Conservation (phyloP, 2,797 vertebrate species). For the Toxotes lorentzi region DNA sequence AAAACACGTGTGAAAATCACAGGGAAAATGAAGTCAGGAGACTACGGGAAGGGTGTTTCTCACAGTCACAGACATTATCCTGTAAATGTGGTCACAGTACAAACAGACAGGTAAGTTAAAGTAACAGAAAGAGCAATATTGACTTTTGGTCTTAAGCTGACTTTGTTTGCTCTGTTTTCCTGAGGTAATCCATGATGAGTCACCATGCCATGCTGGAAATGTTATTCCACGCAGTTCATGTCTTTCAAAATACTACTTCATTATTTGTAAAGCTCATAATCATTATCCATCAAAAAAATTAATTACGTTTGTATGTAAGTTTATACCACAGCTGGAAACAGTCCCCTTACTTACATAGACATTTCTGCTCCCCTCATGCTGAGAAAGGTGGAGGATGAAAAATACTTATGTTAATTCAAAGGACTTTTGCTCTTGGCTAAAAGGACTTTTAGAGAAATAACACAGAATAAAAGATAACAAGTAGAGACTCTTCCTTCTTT, state of each 20-base stretch:
- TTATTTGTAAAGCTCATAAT: neutral
- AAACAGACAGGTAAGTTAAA: constrained; percentile 7
- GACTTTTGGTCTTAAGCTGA: constrained; percentile 38
- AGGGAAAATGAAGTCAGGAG: neutral
- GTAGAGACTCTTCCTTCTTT: neutral
- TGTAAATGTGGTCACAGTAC: constrained; percentile 1
- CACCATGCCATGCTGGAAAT: constrained; percentile 7
- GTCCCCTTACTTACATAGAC: neutral
- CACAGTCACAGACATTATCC: neutral
- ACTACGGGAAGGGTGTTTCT: constrained; percentile 7
- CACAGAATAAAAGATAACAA: neutral
- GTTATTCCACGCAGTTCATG: neutral
- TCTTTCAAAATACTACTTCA: constrained; percentile 1
- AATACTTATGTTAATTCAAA: neutral
- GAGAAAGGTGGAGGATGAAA: neutral
- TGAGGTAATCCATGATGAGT: constrained; percentile 6
- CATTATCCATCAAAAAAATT: neutral
- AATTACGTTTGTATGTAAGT: neutral
- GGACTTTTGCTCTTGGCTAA: neutral
- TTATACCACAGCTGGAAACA: neutral
- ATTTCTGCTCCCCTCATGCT: neutral
- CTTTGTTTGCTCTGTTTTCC: constrained; percentile 35
- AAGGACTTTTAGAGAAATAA: neutral
- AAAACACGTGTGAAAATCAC: neutral
- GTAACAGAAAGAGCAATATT: constrained; percentile 36